Evolutionary conservation across 2,888 invertebrate genomes (phyloP), one percentile per base, ranked within the genome.

Genomic region (Nemurella pictetii): DNA sequence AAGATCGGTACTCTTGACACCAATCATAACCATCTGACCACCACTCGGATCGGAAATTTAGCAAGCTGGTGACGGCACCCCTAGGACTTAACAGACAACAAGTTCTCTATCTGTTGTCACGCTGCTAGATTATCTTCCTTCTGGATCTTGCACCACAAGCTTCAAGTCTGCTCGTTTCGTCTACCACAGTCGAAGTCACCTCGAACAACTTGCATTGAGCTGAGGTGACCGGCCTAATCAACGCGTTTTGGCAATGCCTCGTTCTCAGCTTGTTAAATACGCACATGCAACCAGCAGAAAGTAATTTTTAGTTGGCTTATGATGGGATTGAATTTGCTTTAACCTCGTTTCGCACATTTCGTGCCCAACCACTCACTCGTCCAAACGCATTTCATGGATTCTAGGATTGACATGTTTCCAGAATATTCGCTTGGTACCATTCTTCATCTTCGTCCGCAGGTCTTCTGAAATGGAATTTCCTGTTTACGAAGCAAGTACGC

Each of bases 391-490:
- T 75, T 28, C 75, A 26, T 75, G 25, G 75, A 4, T 27, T 26
- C 75, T 72, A 28, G 15, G 55, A 15, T 82, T 82, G 82, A 72
- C 82, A 82, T 55, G 26, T 82, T 25, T 82, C 82, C 82, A 82
- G 82, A 82, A 82, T 12, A 80, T 80, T 80, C 2, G 7, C 35
- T 35, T 20, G 26, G 26, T 80, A n/a, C 80, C 80, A 35, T 80
- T 80, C 28, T 29, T 80, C 75, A 75, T 75, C 28, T 28, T 26
- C 36, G 55, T 82, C 82, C 29, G 27, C 25, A 55, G 82, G n/a
- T 80, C 78, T 25, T 83, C 30, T 84, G 84, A 84, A 84, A 80
- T 84, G 84, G 84, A 36, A 84, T 84, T 84, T 84, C 84, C 84
- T 84, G 84, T 84, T 84, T 84, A 84, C 84, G 80, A 80, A 81